Evolutionary conservation across 2,797 vertebrate genomes (phyloP).

Genomic region (Clarias laeviceps): DNA sequence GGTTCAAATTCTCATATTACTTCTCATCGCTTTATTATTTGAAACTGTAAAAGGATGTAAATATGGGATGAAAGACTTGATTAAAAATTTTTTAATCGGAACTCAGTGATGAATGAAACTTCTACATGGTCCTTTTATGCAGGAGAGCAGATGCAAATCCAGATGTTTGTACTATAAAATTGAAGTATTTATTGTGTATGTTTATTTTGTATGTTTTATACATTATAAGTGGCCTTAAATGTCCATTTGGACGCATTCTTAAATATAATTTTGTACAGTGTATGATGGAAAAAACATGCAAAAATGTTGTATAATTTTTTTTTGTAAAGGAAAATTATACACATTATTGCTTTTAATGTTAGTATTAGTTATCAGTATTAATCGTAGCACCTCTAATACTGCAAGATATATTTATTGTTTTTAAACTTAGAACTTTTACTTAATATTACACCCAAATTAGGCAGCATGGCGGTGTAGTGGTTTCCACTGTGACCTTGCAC

Average conservation of each 20-base stretch:
- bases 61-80: constrained; percentile 56
- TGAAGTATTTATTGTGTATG: too few relatives aligned
- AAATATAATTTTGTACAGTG: background rate
- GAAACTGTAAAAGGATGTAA: constrained; percentile 60
- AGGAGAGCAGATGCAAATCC: constrained; percentile 1
- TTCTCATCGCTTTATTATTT: constrained; percentile 55
- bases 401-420: background rate
- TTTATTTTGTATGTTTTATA: too few relatives aligned
- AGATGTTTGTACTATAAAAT: background rate
- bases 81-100: constrained; percentile 56
- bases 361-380: background rate
- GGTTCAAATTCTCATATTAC: constrained; percentile 53
- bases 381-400: background rate
- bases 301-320: too few relatives aligned
- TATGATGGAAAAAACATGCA: background rate
- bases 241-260: background rate
- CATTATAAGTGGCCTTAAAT: too few relatives aligned
- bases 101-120: constrained; percentile 56
- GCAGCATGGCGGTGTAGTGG: too few relatives aligned
- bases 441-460: too few relatives aligned
- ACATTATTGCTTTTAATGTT: background rate
- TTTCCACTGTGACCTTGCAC: too few relatives aligned
- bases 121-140: background rate
- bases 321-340: background rate
- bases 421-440: too few relatives aligned